A percentile compares a stretch with the other conserved stretches of the same genome.
Conservation (phyloP, 2,888 invertebrate species). For the Patella pellucida region DNA sequence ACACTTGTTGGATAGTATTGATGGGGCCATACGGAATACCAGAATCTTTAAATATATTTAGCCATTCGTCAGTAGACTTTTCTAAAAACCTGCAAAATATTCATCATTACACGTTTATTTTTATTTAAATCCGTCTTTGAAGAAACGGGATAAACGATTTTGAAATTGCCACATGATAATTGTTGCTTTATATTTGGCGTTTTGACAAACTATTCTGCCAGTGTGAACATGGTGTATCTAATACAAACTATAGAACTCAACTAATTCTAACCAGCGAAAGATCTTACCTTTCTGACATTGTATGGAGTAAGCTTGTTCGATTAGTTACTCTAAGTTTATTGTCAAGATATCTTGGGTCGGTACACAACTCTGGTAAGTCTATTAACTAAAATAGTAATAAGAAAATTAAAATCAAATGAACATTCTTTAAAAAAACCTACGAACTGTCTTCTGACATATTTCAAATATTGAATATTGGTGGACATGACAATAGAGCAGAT, state of each 20-base stretch:
- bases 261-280: no score
- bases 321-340: slow-evolving; percentile 85
- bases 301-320: slow-evolving; percentile 78
- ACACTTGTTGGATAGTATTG: slow-evolving; percentile 87
- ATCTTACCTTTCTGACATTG: slow-evolving; percentile 73
- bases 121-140: neutral
- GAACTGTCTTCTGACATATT: no score
- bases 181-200: no score
- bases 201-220: no score
- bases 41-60: slow-evolving; percentile 79
- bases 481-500: no score
- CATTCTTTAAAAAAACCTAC: no score
- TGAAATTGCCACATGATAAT: no score
- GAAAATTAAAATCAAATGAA: neutral
- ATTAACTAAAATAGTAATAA: slow-evolving; percentile 46
- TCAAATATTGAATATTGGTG: no score
- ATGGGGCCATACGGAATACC: slow-evolving; percentile 91
- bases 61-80: slow-evolving; percentile 85
- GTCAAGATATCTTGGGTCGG: slow-evolving; percentile 78
- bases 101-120: neutral
- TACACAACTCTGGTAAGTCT: slow-evolving; percentile 75
- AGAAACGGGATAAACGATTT: no score
- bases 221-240: no score
- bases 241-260: no score
- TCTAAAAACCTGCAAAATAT: slow-evolving; percentile 61